Evolutionary conservation across 2,113 vertebrate genomes (phyloP).

Genomic region (Tachycineta bicolor): DNA sequence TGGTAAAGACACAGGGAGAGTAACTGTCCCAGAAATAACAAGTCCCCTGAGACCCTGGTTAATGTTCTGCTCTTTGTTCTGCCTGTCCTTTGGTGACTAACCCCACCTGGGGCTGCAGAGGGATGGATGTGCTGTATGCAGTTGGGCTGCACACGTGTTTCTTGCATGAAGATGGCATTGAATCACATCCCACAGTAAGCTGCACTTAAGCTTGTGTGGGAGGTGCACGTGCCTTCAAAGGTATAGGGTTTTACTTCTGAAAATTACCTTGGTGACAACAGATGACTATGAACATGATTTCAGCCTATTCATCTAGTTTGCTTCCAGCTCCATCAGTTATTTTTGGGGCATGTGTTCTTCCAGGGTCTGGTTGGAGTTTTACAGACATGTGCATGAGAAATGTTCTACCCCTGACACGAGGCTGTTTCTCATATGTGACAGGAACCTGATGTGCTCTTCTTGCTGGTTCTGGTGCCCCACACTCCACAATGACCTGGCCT

Average conservation of each 20-base stretch:
- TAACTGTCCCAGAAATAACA: neutral
- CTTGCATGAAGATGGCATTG: neutral
- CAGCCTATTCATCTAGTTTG: neutral
- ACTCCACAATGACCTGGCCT: neutral
- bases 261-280: neutral
- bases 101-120: neutral
- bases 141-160: neutral
- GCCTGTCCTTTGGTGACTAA: neutral
- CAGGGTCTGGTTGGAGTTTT: neutral
- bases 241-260: neutral
- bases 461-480: neutral
- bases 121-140: neutral
- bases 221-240: neutral
- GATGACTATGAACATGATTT: neutral
- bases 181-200: neutral
- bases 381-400: neutral
- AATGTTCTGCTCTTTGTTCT: neutral
- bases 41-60: neutral
- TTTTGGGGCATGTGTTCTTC: neutral
- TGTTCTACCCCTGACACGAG: neutral
- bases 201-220: neutral
- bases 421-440: neutral
- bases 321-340: neutral
- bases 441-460: neutral
- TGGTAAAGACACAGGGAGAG: neutral